Base-by-base conservation (phyloP, 2,888 invertebrate genomes). In the Diloba caeruleocephala region DNA sequence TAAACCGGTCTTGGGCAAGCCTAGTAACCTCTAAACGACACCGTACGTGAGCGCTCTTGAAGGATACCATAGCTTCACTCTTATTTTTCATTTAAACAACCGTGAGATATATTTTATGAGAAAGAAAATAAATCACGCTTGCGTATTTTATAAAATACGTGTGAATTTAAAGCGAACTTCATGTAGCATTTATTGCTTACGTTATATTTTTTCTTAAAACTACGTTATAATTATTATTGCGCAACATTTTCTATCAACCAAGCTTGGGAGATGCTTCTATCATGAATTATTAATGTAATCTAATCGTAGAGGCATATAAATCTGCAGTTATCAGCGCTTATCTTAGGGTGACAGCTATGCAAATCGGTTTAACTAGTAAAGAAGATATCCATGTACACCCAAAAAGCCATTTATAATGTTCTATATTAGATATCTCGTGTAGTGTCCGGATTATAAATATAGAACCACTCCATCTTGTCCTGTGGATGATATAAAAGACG, bases 11-110 rank as follows among this genome's bases (percentile, higher is more conserved):
- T 70, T 64, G 74, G 71, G 68, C 83, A 79, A 86, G 90, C 93
- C 92, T 88, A 93, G 87, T 93, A 93, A 93, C 93, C 93, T 93
- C 92, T 83, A 92, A 92, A 90, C 87, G 89, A 88, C 89, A 87
- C 72, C 81, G 77, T 79, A 82, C 84, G 81, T 81, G 82, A 82
- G 72, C 72, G 58, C 46, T 78, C 82, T 81, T 81, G 79, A 81
- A 84, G 84, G 85, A 89, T 86, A 81, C 84, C 78, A 76, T 79
- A 76, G 68, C 65, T 70, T 81, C 80, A 80, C 78, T 81, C 76
- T 81, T 79, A 76, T 83, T 84, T 82, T 80, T 77, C 71, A 63
- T 68, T 62, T 54, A 61, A 28, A 21, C 21, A 21, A 53, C 28
- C 39, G 50, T 58, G 52, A 54, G 54, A 60, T 65, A 65, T 71